phyloP scores from a whole-genome alignment of 2,888 invertebrate genomes.

The Pharmacophagus antenor region DNA sequence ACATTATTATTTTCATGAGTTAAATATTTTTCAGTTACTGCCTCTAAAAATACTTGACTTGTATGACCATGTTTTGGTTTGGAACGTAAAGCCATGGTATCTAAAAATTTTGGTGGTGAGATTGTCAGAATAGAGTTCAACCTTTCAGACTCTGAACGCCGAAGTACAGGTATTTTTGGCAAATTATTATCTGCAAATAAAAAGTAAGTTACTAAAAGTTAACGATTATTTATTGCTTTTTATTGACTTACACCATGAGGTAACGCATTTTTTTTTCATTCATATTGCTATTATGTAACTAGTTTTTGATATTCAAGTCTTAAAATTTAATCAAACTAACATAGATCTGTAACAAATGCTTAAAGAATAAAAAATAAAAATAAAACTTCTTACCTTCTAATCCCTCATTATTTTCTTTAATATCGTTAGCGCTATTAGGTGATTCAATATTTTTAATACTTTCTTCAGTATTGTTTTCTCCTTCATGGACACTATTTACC shows the following conservation, averaged over 20 bases:
- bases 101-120: slow-evolving; percentile 84
- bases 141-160: slow-evolving; percentile 75
- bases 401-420: slow-evolving; percentile 8
- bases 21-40: slow-evolving; percentile 56
- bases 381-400: slow-evolving; percentile 44
- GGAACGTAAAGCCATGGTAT: slow-evolving; percentile 91
- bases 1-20: slow-evolving; percentile 36
- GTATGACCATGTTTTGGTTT: slow-evolving; percentile 82
- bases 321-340: neutral
- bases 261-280: neutral
- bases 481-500: slow-evolving; percentile 47
- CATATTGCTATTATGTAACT: neutral
- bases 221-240: neutral
- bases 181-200: slow-evolving; percentile 68
- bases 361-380: neutral
- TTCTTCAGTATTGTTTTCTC: slow-evolving; percentile 45
- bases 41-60: slow-evolving; percentile 82
- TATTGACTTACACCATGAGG: neutral
- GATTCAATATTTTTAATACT: slow-evolving; percentile 28
- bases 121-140: slow-evolving; percentile 62
- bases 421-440: slow-evolving; percentile 28
- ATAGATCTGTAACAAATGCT: neutral
- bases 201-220: slow-evolving; percentile 4
- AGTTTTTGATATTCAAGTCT: neutral
- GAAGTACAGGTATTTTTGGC: slow-evolving; percentile 65